Evolutionary conservation across 2,797 vertebrate species (phyloP).

Genomic region (Trachops cirrhosus): DNA sequence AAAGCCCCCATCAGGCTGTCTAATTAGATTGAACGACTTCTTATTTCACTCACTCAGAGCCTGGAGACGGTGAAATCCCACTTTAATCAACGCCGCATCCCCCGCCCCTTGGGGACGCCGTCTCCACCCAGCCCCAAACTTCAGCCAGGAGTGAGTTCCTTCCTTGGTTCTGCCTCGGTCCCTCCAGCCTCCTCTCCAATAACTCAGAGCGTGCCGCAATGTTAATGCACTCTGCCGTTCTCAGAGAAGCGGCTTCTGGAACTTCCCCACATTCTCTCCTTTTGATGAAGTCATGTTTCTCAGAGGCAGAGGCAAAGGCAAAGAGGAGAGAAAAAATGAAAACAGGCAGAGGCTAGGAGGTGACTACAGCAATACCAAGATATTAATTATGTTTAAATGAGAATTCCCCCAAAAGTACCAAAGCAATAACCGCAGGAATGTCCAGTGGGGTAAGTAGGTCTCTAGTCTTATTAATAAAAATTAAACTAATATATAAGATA

Average conservation of each 20-base stretch:
- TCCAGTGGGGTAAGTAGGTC: background rate
- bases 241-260: slow-evolving; percentile 49
- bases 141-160: slow-evolving; percentile 36
- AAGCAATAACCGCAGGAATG: background rate
- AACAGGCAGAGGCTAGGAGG: fast-evolving
- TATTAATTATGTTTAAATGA: background rate
- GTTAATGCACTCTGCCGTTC: background rate
- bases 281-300: background rate
- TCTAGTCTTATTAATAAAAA: background rate
- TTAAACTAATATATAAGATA: background rate
- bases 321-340: fast-evolving
- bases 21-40: slow-evolving; percentile 78
- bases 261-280: background rate
- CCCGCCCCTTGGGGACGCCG: slow-evolving; percentile 62
- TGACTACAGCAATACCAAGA: background rate
- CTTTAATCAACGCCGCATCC: slow-evolving; percentile 80
- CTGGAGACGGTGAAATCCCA: slow-evolving; percentile 78
- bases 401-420: background rate
- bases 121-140: slow-evolving; percentile 69
- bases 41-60: slow-evolving; percentile 65
- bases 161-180: slow-evolving; percentile 35
- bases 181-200: slow-evolving; percentile 19
- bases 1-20: slow-evolving; percentile 33
- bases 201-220: background rate
- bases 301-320: background rate